Conservation (phyloP, 1,140 invertebrate genomes). For the Nasonia vitripennis region DNA sequence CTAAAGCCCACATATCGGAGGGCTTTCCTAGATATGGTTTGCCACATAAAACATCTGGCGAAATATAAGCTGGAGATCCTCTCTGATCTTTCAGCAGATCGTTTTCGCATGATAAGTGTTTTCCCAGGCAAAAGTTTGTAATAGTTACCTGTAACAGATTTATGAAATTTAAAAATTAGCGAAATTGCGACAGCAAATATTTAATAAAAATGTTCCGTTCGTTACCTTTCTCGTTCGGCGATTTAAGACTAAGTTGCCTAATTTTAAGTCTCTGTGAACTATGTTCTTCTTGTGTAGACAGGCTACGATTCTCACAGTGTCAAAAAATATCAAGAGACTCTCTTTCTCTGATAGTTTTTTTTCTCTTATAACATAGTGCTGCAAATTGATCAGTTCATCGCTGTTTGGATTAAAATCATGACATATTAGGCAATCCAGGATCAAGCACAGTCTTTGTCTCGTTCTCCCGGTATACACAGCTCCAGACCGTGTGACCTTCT, state of each 20-base stretch:
- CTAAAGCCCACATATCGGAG: constrained; percentile 91
- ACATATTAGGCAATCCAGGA: constrained; percentile 85
- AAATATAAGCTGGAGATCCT: constrained; percentile 90
- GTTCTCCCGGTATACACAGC: constrained; percentile 79
- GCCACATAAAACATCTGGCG: constrained; percentile 88
- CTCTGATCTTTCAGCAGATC: constrained; percentile 87
- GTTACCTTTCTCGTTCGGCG: constrained; percentile 77
- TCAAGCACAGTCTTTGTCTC: constrained; percentile 82
- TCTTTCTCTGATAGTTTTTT: constrained; percentile 87
- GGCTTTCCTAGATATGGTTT: constrained; percentile 86
- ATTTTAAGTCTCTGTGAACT: constrained; percentile 88
- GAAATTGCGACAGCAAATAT: constrained; percentile 17
- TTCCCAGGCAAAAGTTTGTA: constrained; percentile 90
- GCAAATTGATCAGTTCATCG: constrained; percentile 84
- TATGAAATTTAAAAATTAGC: constrained; percentile 8
- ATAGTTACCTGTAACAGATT: constrained; percentile 78
- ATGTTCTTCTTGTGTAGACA: constrained; percentile 88
- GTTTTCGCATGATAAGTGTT: constrained; percentile 84
- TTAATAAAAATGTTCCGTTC: background rate
- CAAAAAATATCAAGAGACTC: constrained; percentile 85
- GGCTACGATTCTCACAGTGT: constrained; percentile 85
- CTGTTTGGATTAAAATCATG: constrained; percentile 85
- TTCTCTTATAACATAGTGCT: constrained; percentile 89
- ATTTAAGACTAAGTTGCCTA: constrained; percentile 88
- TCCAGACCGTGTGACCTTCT: constrained; percentile 75